These are phyloP conservation scores for Scomberomorus guttatus DNA, from an alignment of 2,797 vertebrate genomes.

Conservation along the genomic window DNA sequence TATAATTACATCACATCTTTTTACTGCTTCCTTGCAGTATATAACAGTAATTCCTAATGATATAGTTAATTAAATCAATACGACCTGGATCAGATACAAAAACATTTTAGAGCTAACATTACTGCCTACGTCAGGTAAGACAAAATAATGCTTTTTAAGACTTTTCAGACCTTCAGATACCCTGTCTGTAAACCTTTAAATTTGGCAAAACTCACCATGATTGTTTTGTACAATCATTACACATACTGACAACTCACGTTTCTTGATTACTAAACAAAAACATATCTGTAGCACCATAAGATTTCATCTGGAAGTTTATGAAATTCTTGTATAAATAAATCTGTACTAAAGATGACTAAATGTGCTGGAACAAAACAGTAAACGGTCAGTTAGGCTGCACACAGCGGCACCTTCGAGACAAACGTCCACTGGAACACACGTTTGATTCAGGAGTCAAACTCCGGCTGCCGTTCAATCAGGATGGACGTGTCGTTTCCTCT, in stretches of 20 bases:
- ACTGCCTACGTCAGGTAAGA: no score
- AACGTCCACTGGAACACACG: neutral
- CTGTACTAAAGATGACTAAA: neutral
- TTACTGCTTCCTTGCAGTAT: no score
- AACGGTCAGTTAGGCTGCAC: neutral
- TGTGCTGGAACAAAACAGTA: neutral
- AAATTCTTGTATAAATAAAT: slow-evolving; percentile 5
- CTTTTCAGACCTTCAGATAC: neutral
- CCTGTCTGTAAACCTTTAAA: slow-evolving; percentile 8
- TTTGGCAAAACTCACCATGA: neutral
- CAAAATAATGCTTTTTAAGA: no score
- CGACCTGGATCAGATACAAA: no score
- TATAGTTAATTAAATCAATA: no score
- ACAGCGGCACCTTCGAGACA: slow-evolving; percentile 25
- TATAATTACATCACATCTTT: neutral
- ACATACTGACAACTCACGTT: neutral
- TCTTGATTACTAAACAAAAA: neutral
- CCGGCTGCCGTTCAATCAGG: slow-evolving; percentile 77
- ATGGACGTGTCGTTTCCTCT: slow-evolving; percentile 83
- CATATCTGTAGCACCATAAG: slow-evolving; percentile 4
- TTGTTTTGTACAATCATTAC: neutral
- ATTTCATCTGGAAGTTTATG: neutral
- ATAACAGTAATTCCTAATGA: no score
- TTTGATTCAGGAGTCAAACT: slow-evolving; percentile 63
- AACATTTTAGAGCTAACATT: no score